phyloP scores from a whole-genome alignment of 2,113 vertebrate species.

The Acanthisitta chloris region DNA sequence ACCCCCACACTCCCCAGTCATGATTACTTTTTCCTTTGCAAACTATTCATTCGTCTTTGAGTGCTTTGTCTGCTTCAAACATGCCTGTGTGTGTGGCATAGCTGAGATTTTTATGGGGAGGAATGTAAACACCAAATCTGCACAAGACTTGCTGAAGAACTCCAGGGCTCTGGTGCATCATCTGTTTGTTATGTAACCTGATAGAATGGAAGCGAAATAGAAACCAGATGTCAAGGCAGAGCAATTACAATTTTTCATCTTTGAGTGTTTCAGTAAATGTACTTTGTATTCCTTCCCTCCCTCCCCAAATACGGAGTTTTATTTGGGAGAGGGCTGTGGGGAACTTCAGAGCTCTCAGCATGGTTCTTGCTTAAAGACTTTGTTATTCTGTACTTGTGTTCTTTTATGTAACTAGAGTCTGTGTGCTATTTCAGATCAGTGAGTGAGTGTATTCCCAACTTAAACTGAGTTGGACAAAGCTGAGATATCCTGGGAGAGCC shows the following conservation, averaged over 20 bases:
- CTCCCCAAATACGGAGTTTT: not conserved
- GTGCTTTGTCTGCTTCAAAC: not conserved
- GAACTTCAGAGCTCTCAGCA: not conserved
- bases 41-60: not conserved
- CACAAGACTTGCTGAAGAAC: slow-evolving; percentile 11
- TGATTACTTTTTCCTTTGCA: not conserved
- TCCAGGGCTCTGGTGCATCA: not conserved
- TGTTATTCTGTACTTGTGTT: not conserved
- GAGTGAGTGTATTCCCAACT: not conserved
- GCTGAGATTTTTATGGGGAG: slow-evolving; percentile 29
- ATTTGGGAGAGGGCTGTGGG: not conserved
- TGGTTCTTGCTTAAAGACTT: not conserved
- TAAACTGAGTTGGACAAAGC: not conserved
- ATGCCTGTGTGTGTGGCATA: slow-evolving; percentile 14
- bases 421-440: not conserved
- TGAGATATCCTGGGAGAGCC: not conserved
- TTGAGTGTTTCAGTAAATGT: not conserved
- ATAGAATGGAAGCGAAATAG: slow-evolving; percentile 51
- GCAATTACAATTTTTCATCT: slow-evolving; percentile 5
- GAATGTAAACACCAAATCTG: slow-evolving; percentile 58
- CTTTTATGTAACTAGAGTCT: not conserved
- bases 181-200: slow-evolving; percentile 66
- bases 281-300: not conserved
- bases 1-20: not conserved
- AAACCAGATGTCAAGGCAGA: slow-evolving; percentile 67